Conservation (phyloP, 2,113 vertebrate species). For the Percopsis transmontana region DNA sequence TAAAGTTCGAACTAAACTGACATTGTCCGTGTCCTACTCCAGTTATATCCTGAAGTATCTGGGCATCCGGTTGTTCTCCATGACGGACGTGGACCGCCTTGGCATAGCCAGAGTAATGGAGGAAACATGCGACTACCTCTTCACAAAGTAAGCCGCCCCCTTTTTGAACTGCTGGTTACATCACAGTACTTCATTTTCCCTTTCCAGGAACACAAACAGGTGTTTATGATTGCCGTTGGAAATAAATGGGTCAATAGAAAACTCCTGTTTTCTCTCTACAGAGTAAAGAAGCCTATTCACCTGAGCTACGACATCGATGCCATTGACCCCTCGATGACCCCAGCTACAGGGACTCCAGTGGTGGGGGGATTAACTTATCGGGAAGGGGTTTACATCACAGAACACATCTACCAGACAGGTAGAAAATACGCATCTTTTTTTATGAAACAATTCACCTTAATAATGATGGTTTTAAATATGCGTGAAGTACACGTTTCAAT, state of each 20-base stretch:
- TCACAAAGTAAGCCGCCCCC: conserved; percentile 51
- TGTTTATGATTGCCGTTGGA: not conserved
- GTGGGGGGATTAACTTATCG: conserved; percentile 78
- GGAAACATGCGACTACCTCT: conserved; percentile 75
- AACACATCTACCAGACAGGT: conserved; percentile 77
- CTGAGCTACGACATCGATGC: conserved; percentile 81
- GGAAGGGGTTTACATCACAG: conserved; percentile 77
- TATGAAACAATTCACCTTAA: no score
- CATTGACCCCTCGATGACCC: conserved; percentile 76
- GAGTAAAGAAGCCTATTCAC: conserved; percentile 77
- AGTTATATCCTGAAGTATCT: conserved; percentile 76
- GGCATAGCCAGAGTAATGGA: conserved; percentile 79
- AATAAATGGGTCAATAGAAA: no score
- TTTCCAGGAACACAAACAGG: not conserved
- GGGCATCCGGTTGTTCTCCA: conserved; percentile 75
- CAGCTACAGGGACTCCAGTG: conserved; percentile 79
- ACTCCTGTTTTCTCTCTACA: conserved; percentile 17
- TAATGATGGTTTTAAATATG: no score
- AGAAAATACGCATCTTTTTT: not conserved
- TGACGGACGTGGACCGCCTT: conserved; percentile 73
- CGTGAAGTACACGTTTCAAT: no score
- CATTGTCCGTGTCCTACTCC: not conserved
- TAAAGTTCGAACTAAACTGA: not conserved
- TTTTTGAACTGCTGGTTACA: not conserved
- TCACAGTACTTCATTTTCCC: not conserved